These are phyloP conservation scores for Eumerus sabulonum DNA, from an alignment of 2,888 invertebrate genomes.

Conservation along the genomic window DNA sequence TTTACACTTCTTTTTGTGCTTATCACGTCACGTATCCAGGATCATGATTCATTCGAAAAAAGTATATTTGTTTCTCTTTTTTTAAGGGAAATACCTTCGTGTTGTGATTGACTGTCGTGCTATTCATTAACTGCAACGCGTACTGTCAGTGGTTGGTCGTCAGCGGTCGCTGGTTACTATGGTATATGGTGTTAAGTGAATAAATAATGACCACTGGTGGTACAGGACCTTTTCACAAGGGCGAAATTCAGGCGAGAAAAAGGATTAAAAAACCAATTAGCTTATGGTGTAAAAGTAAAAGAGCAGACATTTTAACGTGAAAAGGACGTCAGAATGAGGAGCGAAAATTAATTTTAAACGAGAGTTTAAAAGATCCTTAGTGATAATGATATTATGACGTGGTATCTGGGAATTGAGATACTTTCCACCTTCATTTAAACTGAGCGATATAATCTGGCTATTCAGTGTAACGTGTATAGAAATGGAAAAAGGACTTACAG, in stretches of 20 bases:
- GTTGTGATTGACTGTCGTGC: slow-evolving; percentile 56
- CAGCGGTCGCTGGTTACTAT: slow-evolving; percentile 3
- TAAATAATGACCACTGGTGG: slow-evolving; percentile 56
- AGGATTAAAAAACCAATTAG: slow-evolving; percentile 30
- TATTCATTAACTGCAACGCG: slow-evolving; percentile 46
- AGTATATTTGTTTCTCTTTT: slow-evolving; percentile 43
- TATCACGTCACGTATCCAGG: neutral
- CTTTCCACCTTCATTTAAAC: too few relatives aligned
- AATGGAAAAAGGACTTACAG: too few relatives aligned
- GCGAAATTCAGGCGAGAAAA: neutral
- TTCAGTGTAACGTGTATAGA: too few relatives aligned
- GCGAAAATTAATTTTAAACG: slow-evolving; percentile 58
- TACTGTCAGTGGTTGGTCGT: too few relatives aligned
- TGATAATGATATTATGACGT: slow-evolving; percentile 24
- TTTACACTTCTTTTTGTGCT: neutral
- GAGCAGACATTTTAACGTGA: too few relatives aligned
- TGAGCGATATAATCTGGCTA: too few relatives aligned
- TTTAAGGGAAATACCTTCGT: slow-evolving; percentile 39
- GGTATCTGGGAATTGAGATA: too few relatives aligned
- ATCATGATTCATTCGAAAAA: slow-evolving; percentile 13
- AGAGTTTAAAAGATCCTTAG: slow-evolving; percentile 33
- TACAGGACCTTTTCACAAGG: slow-evolving; percentile 18
- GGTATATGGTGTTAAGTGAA: slow-evolving; percentile 51
- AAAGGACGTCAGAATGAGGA: slow-evolving; percentile 16
- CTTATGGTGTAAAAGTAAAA: slow-evolving; percentile 37